These are phyloP conservation scores for Furcula furcula DNA, from an alignment of 2,888 invertebrate species.

Conservation along the genomic window DNA sequence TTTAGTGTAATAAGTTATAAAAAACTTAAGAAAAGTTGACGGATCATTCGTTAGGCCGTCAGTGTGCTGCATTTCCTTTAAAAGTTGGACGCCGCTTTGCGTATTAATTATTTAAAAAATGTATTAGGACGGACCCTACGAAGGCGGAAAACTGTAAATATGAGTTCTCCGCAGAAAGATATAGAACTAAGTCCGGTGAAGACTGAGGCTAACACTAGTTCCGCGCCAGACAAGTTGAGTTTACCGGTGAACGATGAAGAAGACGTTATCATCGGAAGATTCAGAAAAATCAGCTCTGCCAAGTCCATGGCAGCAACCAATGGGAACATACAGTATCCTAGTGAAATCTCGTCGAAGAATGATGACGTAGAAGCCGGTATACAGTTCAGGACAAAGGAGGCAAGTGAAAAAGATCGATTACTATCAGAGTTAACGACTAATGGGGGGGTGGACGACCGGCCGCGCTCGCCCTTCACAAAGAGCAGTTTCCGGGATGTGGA, in stretches of 20 bases:
- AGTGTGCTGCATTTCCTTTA: constrained; percentile 1
- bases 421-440: constrained; percentile 44
- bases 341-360: constrained; percentile 45
- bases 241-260: constrained; percentile 63
- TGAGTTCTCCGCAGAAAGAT: constrained; percentile 65
- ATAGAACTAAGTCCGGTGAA: constrained; percentile 70
- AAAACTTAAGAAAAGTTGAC: no score
- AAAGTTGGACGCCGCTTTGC: background rate
- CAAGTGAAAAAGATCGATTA: constrained; percentile 55
- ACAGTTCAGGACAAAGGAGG: constrained; percentile 54
- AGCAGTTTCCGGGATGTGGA: constrained; percentile 84
- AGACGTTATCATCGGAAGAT: constrained; percentile 75
- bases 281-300: constrained; percentile 76
- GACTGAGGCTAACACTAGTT: constrained; percentile 35
- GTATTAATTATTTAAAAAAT: constrained; percentile 14
- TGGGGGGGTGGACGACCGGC: constrained; percentile 35
- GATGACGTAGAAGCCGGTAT: constrained; percentile 66
- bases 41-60: no score
- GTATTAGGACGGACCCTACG: constrained; percentile 5
- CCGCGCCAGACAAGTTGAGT: constrained; percentile 38
- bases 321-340: constrained; percentile 70
- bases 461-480: constrained; percentile 67
- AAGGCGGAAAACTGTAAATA: constrained; percentile 22
- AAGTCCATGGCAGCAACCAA: constrained; percentile 80
- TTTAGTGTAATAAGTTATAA: no score